A percentile compares a stretch with the other conserved stretches of the same genome.
Conservation (phyloP, 2,797 vertebrate genomes). For the Bovichtus diacanthus region DNA sequence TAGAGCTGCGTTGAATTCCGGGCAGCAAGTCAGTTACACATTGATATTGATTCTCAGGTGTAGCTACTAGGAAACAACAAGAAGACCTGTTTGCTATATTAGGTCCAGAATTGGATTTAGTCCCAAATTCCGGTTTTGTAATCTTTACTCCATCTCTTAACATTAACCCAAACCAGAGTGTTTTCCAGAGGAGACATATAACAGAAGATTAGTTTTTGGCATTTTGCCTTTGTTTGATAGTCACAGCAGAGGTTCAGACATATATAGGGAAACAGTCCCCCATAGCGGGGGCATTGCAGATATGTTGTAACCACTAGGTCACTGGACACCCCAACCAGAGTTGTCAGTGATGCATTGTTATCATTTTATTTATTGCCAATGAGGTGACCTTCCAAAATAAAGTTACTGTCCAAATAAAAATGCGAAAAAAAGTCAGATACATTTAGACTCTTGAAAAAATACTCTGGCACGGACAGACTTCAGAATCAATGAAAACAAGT, state of each 20-base stretch:
- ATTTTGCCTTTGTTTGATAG: neutral
- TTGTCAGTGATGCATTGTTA: neutral
- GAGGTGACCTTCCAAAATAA: neutral
- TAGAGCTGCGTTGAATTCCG: neutral
- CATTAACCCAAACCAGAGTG: neutral
- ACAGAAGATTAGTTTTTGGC: neutral
- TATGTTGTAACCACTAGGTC: neutral
- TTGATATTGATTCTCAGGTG: neutral
- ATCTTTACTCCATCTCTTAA: neutral
- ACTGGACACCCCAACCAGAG: neutral
- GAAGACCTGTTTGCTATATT: neutral
- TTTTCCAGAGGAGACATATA: neutral
- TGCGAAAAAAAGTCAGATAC: neutral
- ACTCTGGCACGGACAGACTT: constrained; percentile 2
- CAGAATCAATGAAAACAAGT: constrained; percentile 6
- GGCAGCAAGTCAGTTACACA: neutral
- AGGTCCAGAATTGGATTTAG: neutral
- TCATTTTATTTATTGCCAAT: constrained; percentile 2
- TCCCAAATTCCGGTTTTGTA: neutral
- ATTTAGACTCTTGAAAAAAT: neutral
- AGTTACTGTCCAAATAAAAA: neutral
- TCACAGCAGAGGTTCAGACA: neutral
- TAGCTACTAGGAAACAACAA: neutral
- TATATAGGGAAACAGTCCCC: neutral
- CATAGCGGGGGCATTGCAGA: neutral